Conservation (phyloP, 2,888 invertebrate species). For the Ormyrus rosae region DNA sequence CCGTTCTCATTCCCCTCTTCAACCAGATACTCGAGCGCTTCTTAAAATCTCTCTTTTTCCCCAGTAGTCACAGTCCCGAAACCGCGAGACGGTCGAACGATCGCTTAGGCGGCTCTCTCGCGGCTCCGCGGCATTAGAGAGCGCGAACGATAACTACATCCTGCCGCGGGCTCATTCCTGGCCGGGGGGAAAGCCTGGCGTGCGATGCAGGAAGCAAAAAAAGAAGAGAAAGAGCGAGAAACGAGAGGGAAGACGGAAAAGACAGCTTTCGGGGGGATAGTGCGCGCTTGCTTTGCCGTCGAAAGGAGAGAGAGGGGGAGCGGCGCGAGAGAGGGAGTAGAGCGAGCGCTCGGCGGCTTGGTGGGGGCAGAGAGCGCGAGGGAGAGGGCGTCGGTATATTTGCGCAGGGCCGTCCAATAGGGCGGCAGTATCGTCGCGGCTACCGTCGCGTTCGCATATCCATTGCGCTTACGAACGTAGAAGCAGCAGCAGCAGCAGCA, state of each 20-base stretch:
- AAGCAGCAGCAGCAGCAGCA: constrained; percentile 3
- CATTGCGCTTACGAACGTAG: not conserved
- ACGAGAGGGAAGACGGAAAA: not conserved
- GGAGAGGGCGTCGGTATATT: constrained; percentile 75
- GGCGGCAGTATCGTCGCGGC: constrained; percentile 76
- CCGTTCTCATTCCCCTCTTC: too few species aligned
- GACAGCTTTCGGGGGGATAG: not conserved
- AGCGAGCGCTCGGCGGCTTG: constrained; percentile 52
- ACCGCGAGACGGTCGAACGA: not conserved
- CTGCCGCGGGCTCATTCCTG: too few species aligned
- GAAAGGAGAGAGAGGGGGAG: constrained; percentile 47
- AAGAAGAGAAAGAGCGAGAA: not conserved
- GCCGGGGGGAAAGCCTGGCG: not conserved
- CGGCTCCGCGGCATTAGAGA: constrained; percentile 3
- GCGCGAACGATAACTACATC: constrained; percentile 5
- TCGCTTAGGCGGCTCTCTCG: too few species aligned
- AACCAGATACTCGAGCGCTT: too few species aligned
- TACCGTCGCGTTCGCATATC: constrained; percentile 70
- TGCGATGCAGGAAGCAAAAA: not conserved
- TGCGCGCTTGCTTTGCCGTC: not conserved
- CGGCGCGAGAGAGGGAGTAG: constrained; percentile 46
- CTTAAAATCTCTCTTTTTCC: not conserved
- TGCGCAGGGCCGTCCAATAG: constrained; percentile 75
- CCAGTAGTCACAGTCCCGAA: constrained; percentile 22
- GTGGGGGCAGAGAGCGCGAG: constrained; percentile 60